Evolutionary conservation across 1,140 invertebrate genomes (phyloP), one percentile per base, ranked within the genome.

Genomic region (Scylla paramamosain): DNA sequence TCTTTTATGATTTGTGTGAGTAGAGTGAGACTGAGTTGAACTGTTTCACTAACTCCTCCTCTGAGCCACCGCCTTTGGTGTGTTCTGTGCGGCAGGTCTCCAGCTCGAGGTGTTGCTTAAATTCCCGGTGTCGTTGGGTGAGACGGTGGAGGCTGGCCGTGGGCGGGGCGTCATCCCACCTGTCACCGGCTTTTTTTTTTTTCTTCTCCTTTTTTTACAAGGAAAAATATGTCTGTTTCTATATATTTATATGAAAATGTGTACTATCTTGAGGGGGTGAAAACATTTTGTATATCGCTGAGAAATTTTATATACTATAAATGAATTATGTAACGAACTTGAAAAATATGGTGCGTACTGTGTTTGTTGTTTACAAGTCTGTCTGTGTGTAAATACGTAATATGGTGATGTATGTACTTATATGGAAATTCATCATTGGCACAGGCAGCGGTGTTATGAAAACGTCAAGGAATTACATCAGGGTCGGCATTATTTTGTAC

Each of bases 311-410:
- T 77, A 77, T 77, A 77, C 1, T n/a, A 25, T 77, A 77, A 77
- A 77, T 67, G 59, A 77, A 59, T 4, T n/a, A 77, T 77, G n/a
- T 77, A 77, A 77, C n/a, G 67, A 77, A n/a, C 20, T 77, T 77
- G 67, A n/a, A 77, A 77, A 77, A 59, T 16, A 77, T n/a, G 67
- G 67, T 77, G 67, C 67, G 67, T 77, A 77, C 67, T 77, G 67
- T 77, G 67, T 77, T 77, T 77, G 67, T 77, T 46, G 48, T 39
- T 46, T 16, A 89, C 2, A 45, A 45, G 48, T 39, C 39, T 89
- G 48, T 89, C 39, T 89, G n/a, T 89, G 28, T 89, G 48, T 89
- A 89, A 20, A 89, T 89, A 89, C 7, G 46, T 39, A 31, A 39
- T 89, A 32, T 89, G 48, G 39, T 46, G 25, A 32, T 89, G 10